phyloP scores from a whole-genome alignment of 2,888 invertebrate species.

The Dermolepida albohirtum region DNA sequence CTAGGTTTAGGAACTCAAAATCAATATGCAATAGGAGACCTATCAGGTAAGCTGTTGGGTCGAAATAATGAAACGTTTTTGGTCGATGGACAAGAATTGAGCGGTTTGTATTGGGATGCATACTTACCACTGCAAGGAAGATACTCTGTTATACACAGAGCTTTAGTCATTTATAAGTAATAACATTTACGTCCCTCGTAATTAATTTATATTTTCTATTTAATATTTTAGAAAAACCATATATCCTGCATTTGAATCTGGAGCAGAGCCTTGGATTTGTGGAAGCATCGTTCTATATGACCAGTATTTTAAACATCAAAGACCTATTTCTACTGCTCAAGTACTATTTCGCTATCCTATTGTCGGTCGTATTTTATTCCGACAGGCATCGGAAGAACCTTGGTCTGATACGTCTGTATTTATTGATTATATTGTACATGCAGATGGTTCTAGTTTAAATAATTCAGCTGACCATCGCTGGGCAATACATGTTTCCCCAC shows the following conservation, averaged over 20 bases:
- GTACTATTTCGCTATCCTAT: conserved; percentile 87
- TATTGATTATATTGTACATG: conserved; percentile 86
- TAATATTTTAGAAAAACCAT: conserved; percentile 65
- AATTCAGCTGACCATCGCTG: conserved; percentile 82
- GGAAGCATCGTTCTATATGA: conserved; percentile 75
- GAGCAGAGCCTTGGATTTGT: conserved; percentile 72
- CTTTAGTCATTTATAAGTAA: conserved; percentile 82
- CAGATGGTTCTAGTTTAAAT: conserved; percentile 84
- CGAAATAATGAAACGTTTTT: conserved; percentile 78
- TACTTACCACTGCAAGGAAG: conserved; percentile 86
- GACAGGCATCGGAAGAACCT: conserved; percentile 83
- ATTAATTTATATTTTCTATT: background rate
- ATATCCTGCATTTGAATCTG: conserved; percentile 63
- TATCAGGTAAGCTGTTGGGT: conserved; percentile 86
- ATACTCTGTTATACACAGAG: conserved; percentile 83
- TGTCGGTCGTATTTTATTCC: conserved; percentile 84
- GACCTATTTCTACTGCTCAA: conserved; percentile 81
- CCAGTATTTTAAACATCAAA: conserved; percentile 74
- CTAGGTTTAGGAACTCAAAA: conserved; percentile 85
- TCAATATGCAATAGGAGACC: conserved; percentile 89
- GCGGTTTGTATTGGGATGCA: conserved; percentile 83
- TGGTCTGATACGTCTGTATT: conserved; percentile 88
- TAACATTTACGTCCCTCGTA: conserved; percentile 39
- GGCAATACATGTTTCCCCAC: conserved; percentile 83
- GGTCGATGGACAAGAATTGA: conserved; percentile 79